Conservation (phyloP, 2,113 vertebrate species). For the Epinephelus cyanopodus region DNA sequence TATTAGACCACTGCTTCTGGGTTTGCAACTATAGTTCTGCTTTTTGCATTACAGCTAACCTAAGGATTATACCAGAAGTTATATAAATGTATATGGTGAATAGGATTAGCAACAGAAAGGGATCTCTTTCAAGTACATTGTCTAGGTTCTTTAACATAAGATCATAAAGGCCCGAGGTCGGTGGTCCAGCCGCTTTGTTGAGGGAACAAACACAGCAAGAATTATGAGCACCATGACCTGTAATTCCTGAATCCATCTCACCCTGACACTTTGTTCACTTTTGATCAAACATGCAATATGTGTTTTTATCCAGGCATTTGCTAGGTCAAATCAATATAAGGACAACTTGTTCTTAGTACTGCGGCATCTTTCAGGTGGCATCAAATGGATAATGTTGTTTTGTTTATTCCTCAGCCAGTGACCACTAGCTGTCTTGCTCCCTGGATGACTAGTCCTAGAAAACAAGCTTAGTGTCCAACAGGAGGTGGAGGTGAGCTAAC, state of each 20-base stretch:
- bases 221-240: slow-evolving; percentile 5
- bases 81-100: not conserved
- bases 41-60: not conserved
- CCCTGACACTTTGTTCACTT: not conserved
- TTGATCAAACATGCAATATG: not conserved
- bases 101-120: not conserved
- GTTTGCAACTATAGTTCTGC: too few relatives aligned
- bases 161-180: not conserved
- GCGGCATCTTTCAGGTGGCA: slow-evolving; percentile 1
- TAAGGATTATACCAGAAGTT: not conserved
- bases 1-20: too few relatives aligned
- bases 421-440: not conserved
- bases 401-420: slow-evolving; percentile 17
- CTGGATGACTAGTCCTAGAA: not conserved
- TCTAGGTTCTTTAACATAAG: not conserved
- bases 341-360: not conserved
- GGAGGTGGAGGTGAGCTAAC: slow-evolving; percentile 26
- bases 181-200: not conserved
- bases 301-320: not conserved
- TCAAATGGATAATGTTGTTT: not conserved
- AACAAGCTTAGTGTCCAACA: slow-evolving; percentile 41
- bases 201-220: not conserved
- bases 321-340: not conserved
- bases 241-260: not conserved
- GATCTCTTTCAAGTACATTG: not conserved